Evolutionary conservation across 1,140 invertebrate genomes (phyloP), one percentile per base, ranked within the genome.

Genomic region (Lasioglossum baleicum): DNA sequence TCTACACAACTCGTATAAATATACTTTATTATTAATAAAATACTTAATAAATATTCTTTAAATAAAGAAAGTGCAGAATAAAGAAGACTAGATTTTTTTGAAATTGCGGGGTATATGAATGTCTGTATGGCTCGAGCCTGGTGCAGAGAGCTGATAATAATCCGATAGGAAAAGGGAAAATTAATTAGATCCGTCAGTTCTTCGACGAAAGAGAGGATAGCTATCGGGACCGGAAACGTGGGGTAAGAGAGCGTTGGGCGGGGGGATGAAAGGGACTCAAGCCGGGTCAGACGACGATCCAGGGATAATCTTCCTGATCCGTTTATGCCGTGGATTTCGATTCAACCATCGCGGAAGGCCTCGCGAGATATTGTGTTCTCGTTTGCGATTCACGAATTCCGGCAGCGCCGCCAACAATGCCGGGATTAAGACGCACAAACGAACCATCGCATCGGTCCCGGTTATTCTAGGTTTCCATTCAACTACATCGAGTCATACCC

Each of bases 361-460:
- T 74, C 71, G 70, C 77, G 70, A 80, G 66, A 76, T 81, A 83
- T 75, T 60, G 53, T 68, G 74, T 66, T 68, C 82, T 22, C 79
- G 72, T 83, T 76, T 69, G 79, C 67, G 78, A 83, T 81, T 82
- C 79, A 76, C 73, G 68, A 81, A 83, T 82, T 78, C 63, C 56
- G 15, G 51, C 15, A 42, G 35, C 64, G 68, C 31, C 40, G n/a
- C 3, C 51, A 78, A 83, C 75, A 85, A 87, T 85, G 76, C 56
- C 58, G 26, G 79, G 81, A 85, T 87, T 87, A 87, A 82, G 74
- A 83, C 78, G 76, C 81, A 80, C 15, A 71, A 82, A 85, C 73
- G 79, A 73, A 68, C 60, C 68, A 69, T 70, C 35, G 35, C 2
- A 35, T 35, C 48, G 61, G 48, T n/a, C 40, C 56, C 56, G 17